These are phyloP conservation scores for Neopipo cinnamomea DNA, from an alignment of 2,113 vertebrate species.

Conservation along the genomic window DNA sequence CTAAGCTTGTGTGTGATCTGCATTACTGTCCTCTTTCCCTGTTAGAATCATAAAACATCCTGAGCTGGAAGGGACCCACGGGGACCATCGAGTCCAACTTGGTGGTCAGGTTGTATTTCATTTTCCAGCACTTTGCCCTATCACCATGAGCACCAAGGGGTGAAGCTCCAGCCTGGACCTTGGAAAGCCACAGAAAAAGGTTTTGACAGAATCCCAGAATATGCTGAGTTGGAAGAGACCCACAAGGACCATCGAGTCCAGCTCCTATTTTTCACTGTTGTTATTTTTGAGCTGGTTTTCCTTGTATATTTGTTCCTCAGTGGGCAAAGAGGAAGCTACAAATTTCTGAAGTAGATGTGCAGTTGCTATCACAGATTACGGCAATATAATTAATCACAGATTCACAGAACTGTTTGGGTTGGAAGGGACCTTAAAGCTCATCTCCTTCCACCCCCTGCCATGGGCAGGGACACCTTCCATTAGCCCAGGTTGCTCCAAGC, in stretches of 20 bases:
- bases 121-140: neutral
- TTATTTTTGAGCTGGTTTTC: neutral
- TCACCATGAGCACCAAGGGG: neutral
- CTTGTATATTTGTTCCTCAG: neutral
- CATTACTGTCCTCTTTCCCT: neutral
- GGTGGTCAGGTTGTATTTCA: neutral
- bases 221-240: too few relatives aligned
- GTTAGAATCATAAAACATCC: neutral
- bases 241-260: too few relatives aligned
- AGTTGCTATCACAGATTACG: neutral
- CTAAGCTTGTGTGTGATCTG: neutral
- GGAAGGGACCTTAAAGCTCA: neutral
- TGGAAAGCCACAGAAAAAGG: neutral
- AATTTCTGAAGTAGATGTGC: neutral
- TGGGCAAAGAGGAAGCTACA: neutral
- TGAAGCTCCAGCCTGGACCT: neutral
- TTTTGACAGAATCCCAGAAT: too few relatives aligned
- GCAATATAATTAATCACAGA: neutral
- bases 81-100: too few relatives aligned
- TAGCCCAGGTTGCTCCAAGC: neutral
- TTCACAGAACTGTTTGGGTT: neutral
- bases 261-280: neutral
- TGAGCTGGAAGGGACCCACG: too few relatives aligned
- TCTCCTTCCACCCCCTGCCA: neutral
- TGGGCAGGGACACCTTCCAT: neutral